Evolutionary conservation across 1,140 invertebrate species (phyloP).

Genomic region (Brachystomella parvula): DNA sequence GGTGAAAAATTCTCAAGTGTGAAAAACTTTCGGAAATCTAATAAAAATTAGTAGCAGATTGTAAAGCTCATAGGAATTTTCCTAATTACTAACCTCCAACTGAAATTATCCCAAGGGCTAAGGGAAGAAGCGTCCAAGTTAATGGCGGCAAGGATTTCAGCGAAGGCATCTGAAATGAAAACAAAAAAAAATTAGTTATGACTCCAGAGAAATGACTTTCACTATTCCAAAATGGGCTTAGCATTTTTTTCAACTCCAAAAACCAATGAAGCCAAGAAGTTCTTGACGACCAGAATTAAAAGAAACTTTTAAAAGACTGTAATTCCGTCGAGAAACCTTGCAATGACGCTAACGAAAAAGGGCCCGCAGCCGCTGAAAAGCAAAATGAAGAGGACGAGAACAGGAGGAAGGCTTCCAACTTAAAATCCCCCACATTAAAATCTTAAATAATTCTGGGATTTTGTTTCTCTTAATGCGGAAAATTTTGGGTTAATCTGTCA

Average conservation of each 20-base stretch:
- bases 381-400: too few species aligned
- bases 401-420: too few species aligned
- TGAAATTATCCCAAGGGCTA: background rate
- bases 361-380: too few species aligned
- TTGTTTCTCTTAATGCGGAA: too few species aligned
- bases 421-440: too few species aligned
- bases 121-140: background rate
- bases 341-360: too few species aligned
- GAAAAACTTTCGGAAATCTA: background rate
- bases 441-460: too few species aligned
- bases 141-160: background rate
- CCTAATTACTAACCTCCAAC: background rate
- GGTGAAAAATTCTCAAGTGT: background rate
- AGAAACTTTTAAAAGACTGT: too few species aligned
- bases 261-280: background rate
- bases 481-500: too few species aligned
- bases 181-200: background rate
- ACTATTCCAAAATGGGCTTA: background rate
- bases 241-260: background rate
- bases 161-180: background rate
- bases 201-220: background rate
- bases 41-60: background rate
- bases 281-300: too few species aligned
- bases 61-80: background rate
- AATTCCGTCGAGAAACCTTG: too few species aligned